These are phyloP conservation scores for Nyctalus aviator DNA, from an alignment of 2,797 vertebrate genomes.

Conservation along the genomic window DNA sequence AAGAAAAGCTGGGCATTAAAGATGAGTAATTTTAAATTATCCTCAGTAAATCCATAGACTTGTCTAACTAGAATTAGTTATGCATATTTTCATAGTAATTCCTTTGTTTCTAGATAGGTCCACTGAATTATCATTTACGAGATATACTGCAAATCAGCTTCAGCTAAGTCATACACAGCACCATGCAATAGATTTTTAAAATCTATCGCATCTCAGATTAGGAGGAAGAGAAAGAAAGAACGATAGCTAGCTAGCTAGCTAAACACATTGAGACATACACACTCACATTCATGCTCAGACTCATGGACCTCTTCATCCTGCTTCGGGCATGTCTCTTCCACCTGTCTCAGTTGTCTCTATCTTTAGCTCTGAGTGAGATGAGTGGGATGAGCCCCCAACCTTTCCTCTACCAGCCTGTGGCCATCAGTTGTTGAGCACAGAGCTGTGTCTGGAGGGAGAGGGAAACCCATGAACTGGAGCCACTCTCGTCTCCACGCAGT, in stretches of 20 bases:
- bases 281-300: not conserved
- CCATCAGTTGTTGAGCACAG: not conserved
- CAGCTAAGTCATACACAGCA: not conserved
- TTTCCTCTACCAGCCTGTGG: not conserved
- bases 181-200: not conserved
- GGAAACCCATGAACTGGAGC: not conserved
- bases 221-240: not conserved
- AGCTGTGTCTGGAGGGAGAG: not conserved
- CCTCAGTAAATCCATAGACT: not conserved
- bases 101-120: not conserved
- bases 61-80: not conserved
- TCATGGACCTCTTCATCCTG: not conserved
- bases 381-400: not conserved
- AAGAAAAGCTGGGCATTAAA: constrained; percentile 2
- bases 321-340: not conserved
- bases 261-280: not conserved
- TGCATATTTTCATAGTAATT: not conserved
- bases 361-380: not conserved
- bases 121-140: not conserved
- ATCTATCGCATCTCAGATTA: not conserved
- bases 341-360: not conserved
- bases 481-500: rapidly evolving
- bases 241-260: not conserved
- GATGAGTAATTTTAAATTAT: constrained; percentile 10
- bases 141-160: not conserved